Evolutionary conservation across 2,797 vertebrate genomes (phyloP).

Genomic region (Avahi laniger): DNA sequence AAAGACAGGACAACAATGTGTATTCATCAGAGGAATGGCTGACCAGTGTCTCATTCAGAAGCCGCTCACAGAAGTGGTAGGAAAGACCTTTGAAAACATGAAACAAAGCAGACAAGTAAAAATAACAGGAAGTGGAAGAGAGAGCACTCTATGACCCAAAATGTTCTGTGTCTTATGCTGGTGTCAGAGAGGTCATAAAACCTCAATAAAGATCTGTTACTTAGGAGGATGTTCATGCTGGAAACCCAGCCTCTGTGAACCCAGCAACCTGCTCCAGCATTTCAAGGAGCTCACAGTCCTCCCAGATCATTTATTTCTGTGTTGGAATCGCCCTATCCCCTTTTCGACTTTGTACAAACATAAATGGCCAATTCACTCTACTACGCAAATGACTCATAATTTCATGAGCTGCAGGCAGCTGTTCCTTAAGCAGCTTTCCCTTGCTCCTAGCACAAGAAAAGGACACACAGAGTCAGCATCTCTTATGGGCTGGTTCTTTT

Average conservation of each 20-base stretch:
- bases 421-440: background rate
- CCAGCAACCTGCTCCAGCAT: background rate
- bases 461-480: background rate
- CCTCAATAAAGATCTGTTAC: background rate
- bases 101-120: background rate
- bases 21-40: conserved; percentile 11
- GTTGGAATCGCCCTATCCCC: background rate
- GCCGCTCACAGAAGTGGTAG: background rate
- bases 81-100: conserved; percentile 18
- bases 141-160: background rate
- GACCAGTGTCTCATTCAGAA: conserved; percentile 1
- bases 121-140: conserved; percentile 57
- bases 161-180: background rate
- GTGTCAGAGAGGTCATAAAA: background rate
- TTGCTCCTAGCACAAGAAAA: background rate
- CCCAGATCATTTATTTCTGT: background rate
- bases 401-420: background rate
- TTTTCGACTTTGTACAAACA: background rate
- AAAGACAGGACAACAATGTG: background rate
- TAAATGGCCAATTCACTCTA: background rate
- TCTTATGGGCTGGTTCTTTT: background rate
- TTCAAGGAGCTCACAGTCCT: background rate
- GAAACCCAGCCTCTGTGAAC: background rate
- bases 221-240: background rate
- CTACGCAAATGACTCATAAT: conserved; percentile 12